Evolutionary conservation across 2,888 invertebrate species (phyloP), one percentile per base, ranked within the genome.

Genomic region (Portevinia maculata): DNA sequence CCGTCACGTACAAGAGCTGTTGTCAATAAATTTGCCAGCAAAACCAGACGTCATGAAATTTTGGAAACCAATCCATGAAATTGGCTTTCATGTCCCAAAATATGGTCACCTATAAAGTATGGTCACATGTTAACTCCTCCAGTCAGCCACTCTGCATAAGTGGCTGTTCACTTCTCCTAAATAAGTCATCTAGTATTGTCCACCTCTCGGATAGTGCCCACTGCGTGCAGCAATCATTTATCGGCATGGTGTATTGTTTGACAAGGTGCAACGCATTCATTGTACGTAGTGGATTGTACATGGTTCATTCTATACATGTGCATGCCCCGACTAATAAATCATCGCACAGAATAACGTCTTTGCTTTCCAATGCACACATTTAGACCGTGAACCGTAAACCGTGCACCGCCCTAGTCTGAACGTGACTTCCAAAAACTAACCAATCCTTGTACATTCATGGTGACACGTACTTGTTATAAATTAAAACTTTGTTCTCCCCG

Each of bases 341-440:
- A 76, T 53, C 70, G 30, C 32, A 62, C 15, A 48, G n/a, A 48
- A 19, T 21, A 37, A 50, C 15, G 7, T 32, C 21, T 4, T 17
- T 32, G 15, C 1, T 17, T 60, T 39, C 60, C 52, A 44, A 59
- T 46, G 41, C 52, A 28, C 39, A 60, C 53, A 19, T 34, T 34
- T 34, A 44, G 44, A 19, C 11, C 3, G 44, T 44, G 44, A 44
- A 44, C 32, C 53, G 28, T 41, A 37, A 30, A 32, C 50, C n/a
- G 11, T 39, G 59, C 8, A 37, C 48, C 79, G 19, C 50, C 19
- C 39, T 60, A 44, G 21, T 50, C 7, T 19, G 50, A 57, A 83
- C 83, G 83, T 83, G 83, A 83, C 83, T 83, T 78, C 83, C 83
- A 83, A 83, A 83, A 83, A 83, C 67, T 65, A 78, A 73, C 67